These are phyloP conservation scores for Lerista edwardsae DNA, from an alignment of 2,797 vertebrate species.

Conservation along the genomic window DNA sequence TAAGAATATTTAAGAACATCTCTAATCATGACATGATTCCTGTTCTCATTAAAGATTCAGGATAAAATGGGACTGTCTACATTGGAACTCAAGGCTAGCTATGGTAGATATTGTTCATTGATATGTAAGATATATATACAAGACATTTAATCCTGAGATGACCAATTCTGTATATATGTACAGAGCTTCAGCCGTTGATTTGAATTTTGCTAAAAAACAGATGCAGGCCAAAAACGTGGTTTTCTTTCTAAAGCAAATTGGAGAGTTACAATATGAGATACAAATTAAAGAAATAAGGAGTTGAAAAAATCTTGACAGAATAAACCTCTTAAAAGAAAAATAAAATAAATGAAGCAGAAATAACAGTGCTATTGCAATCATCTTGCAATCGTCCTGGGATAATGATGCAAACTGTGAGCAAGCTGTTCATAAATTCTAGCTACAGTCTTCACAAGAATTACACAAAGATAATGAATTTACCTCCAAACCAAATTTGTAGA, in stretches of 20 bases:
- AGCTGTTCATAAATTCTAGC: background rate
- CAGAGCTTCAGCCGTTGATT: background rate
- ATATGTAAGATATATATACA: background rate
- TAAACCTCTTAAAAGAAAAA: background rate
- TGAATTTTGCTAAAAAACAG: background rate
- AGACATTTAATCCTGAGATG: background rate
- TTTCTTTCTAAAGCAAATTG: background rate
- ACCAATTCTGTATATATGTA: background rate
- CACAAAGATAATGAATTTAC: constrained; percentile 45
- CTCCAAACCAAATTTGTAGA: constrained; percentile 99
- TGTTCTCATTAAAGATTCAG: background rate
- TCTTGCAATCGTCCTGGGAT: background rate
- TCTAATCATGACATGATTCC: no score
- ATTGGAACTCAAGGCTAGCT: background rate
- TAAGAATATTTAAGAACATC: no score
- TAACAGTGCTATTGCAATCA: background rate
- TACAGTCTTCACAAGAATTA: background rate
- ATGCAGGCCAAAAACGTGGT: background rate
- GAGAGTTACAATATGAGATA: background rate
- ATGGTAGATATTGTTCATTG: background rate
- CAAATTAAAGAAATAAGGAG: background rate
- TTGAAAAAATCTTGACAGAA: background rate
- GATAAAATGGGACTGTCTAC: background rate
- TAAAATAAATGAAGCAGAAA: background rate
- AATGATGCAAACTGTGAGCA: background rate